These are phyloP conservation scores for Papilio gigon DNA, from an alignment of 2,888 invertebrate species.

Conservation along the genomic window DNA sequence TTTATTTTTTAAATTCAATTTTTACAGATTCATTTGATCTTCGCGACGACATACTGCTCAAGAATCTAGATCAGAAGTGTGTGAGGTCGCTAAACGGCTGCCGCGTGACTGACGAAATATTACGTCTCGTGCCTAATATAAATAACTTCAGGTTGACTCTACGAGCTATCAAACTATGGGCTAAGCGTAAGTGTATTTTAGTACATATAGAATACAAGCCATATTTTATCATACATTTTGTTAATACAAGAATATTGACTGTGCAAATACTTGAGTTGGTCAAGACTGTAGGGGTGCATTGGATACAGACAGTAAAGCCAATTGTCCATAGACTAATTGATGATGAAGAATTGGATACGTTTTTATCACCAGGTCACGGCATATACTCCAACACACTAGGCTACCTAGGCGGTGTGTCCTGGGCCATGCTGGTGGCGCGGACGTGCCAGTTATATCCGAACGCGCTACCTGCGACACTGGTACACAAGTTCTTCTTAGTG, in stretches of 20 bases:
- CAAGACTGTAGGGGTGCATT: too few species aligned
- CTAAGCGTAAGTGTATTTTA: constrained; percentile 89
- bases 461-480: constrained; percentile 95
- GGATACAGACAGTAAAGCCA: too few species aligned
- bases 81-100: constrained; percentile 98
- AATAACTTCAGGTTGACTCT: constrained; percentile 96
- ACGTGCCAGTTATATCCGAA: constrained; percentile 99
- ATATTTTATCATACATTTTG: too few species aligned
- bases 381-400: constrained; percentile 99
- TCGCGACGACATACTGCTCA: constrained; percentile 93
- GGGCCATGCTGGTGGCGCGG: constrained; percentile 99
- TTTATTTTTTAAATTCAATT: not conserved
- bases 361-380: constrained; percentile 97
- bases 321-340: too few species aligned
- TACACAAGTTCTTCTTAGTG: constrained; percentile 99
- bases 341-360: too few species aligned
- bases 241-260: too few species aligned
- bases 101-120: constrained; percentile 98
- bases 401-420: constrained; percentile 98
- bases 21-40: constrained; percentile 88
- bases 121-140: constrained; percentile 96
- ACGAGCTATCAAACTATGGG: constrained; percentile 98
- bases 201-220: too few species aligned
- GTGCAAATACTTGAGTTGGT: too few species aligned
- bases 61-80: constrained; percentile 97